Percentiles rank a stretch among this genome's conserved stretches.
phyloP scores from a whole-genome alignment of 2,888 invertebrate species.

The Lepas anatifera region DNA sequence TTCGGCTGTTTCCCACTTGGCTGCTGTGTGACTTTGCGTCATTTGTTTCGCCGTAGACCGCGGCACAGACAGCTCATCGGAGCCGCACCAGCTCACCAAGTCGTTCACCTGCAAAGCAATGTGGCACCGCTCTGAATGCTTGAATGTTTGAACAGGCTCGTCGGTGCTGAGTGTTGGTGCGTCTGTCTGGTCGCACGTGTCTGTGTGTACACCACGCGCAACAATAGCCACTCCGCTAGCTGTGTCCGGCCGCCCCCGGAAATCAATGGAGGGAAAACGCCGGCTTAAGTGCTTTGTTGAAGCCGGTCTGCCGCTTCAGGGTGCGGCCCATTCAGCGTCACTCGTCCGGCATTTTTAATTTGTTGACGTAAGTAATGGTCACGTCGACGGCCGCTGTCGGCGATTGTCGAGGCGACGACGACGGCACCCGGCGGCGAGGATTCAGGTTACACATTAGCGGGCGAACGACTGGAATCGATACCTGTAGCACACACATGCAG shows the following conservation, averaged over 20 bases:
- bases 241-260: neutral
- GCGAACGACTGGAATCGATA: neutral
- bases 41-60: neutral
- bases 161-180: too few species aligned
- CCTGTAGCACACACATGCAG: neutral
- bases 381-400: neutral
- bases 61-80: too few species aligned
- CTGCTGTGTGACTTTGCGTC: neutral
- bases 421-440: neutral
- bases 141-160: slow-evolving; percentile 9
- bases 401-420: neutral
- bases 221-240: neutral
- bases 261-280: neutral
- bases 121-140: too few species aligned
- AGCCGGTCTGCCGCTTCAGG: neutral
- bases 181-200: too few species aligned
- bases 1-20: too few species aligned
- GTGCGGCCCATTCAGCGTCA: neutral
- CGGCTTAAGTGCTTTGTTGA: neutral
- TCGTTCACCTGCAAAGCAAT: too few species aligned
- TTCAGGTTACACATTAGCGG: neutral
- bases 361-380: slow-evolving; percentile 12
- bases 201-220: neutral
- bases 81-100: too few species aligned
- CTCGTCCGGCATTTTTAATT: neutral